Evolutionary conservation across 2,888 invertebrate species (phyloP), one percentile per base, ranked within the genome.

Genomic region (Neoascia interrupta): DNA sequence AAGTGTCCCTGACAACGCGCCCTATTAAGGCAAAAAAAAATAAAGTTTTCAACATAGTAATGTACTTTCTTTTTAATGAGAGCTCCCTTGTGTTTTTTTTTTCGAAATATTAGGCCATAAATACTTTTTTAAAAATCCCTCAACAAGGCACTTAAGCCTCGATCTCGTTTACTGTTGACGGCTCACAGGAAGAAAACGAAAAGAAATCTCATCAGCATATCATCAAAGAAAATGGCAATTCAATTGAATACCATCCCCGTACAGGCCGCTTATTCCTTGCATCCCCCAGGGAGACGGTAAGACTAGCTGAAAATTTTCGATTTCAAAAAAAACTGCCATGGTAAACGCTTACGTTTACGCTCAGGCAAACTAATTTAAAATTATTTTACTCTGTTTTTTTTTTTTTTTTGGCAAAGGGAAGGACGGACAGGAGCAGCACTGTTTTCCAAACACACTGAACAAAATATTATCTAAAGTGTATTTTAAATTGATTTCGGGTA

Each of bases 171-270:
- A 61, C 39, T 39, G 23, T 64, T 8, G 31, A 69, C 34, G 5
- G 0, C 5, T 13, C 6, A 15, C 3, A 23, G 21, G 36, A 18
- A 23, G 26, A 19, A n/a, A 34, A 23, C 31, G 54, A 61, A 28
- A 41, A 43, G 31, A 58, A 66, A 70, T 54, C 72, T 76, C 76
- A 76, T 76, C 76, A 72, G 58, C 70, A 72, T 76, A 66, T 70
- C 64, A 76, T 76, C 76, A 76, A 76, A 76, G 64, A 21, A 60
- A 72, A 76, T 70, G 58, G 47, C 60, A 76, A 76, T 76, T 76
- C 58, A 76, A 69, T 69, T 69, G 68, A 69, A 69, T 36, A 51
- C 16, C 68, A 58, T 56, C 18, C 47, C 43, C 18, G 23, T 13
- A 31, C 18, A 36, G 11, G 5, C 15, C 15, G 18, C 13, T 3